A percentile compares a stretch with the other conserved stretches of the same genome.
These are phyloP conservation scores for Choreutis nemorana DNA, from an alignment of 2,888 invertebrate genomes.

Conservation along the genomic window DNA sequence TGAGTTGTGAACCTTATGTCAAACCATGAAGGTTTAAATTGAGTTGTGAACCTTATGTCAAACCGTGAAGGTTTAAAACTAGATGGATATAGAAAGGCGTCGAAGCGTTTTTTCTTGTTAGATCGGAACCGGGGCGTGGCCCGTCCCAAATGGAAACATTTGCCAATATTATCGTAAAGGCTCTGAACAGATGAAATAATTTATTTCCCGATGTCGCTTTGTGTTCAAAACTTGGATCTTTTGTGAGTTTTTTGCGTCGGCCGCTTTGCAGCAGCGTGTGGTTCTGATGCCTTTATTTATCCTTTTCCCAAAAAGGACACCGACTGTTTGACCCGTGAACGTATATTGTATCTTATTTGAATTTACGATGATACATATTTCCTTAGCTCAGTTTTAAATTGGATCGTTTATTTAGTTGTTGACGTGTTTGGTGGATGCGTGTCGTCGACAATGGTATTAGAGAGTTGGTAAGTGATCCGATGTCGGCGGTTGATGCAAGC, in stretches of 20 bases:
- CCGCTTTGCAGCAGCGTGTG: conserved; percentile 47
- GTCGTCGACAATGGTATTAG: conserved; percentile 59
- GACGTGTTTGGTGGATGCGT: conserved; percentile 44
- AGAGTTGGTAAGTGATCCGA: conserved; percentile 51
- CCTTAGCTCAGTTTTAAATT: neutral
- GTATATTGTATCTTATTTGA: too few species aligned
- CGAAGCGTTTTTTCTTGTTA: conserved; percentile 22
- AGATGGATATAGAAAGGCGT: conserved; percentile 5
- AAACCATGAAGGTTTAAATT: too few species aligned
- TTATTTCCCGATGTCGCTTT: conserved; percentile 63
- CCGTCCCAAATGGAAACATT: conserved; percentile 63
- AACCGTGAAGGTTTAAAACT: conserved; percentile 10
- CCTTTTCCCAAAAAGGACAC: conserved; percentile 44
- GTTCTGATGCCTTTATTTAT: conserved; percentile 56
- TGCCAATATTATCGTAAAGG: conserved; percentile 66
- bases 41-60: conserved; percentile 14
- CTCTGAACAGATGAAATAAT: conserved; percentile 64
- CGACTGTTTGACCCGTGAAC: too few species aligned
- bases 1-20: too few species aligned
- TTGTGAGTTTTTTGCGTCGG: conserved; percentile 57
- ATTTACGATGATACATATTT: too few species aligned
- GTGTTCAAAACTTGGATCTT: conserved; percentile 56
- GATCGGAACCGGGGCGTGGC: conserved; percentile 52
- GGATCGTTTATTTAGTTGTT: conserved; percentile 11
- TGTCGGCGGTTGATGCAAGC: conserved; percentile 52